A percentile compares a stretch with the other conserved stretches of the same genome.
Conservation (phyloP, 2,797 vertebrate genomes). For the Rhinella marina region DNA sequence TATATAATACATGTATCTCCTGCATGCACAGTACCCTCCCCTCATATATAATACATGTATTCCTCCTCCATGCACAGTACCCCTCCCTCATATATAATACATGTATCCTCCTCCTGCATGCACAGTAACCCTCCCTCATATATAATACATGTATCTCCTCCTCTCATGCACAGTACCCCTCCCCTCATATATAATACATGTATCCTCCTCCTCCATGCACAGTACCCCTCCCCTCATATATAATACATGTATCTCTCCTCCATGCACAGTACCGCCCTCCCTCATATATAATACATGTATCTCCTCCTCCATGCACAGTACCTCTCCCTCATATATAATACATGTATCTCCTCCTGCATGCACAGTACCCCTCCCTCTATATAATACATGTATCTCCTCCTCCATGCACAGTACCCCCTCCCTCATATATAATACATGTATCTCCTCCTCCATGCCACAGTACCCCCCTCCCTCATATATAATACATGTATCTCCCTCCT, state of each 20-base stretch:
- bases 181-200: not conserved
- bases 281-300: not conserved
- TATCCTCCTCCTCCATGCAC: not conserved
- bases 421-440: too few species aligned
- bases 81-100: not conserved
- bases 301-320: not conserved
- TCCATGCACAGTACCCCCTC: too few species aligned
- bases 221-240: too few species aligned
- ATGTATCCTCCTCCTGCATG: not conserved
- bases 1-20: not conserved
- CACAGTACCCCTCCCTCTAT: not conserved
- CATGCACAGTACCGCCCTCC: not conserved
- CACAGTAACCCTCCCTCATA: not conserved
- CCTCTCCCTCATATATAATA: not conserved
- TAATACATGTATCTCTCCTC: not conserved
- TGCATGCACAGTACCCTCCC: not conserved
- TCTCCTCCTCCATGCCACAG: too few species aligned
- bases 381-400: not conserved
- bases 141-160: not conserved
- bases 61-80: too few species aligned
- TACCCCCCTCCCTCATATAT: too few species aligned
- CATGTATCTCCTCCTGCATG: not conserved
- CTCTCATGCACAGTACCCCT: not conserved
- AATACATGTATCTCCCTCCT: too few species aligned
- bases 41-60: too few species aligned